Evolutionary conservation across 2,113 vertebrate genomes (phyloP).

Genomic region (Peromyscus polionotus): DNA sequence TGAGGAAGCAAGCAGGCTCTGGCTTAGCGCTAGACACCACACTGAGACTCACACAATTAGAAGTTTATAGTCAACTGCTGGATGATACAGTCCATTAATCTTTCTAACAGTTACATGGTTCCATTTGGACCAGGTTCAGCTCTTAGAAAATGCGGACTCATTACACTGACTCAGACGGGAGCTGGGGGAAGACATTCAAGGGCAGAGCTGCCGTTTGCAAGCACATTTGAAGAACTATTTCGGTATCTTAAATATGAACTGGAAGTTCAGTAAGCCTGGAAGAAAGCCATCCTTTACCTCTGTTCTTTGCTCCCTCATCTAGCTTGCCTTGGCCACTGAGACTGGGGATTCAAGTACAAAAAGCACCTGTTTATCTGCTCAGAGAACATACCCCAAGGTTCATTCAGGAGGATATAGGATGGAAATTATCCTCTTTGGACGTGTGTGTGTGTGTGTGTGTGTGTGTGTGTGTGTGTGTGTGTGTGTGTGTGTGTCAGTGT

Average conservation of each 20-base stretch:
- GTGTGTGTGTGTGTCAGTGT: background rate
- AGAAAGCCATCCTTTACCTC: background rate
- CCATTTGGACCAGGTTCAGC: constrained; percentile 82
- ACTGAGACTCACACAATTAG: constrained; percentile 86
- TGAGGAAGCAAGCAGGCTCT: constrained; percentile 81
- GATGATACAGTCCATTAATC: constrained; percentile 84
- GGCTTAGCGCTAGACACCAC: constrained; percentile 85
- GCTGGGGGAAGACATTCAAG: constrained; percentile 55
- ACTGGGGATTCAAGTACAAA: background rate
- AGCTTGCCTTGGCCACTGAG: background rate
- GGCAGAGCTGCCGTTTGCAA: constrained; percentile 19
- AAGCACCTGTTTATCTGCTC: background rate
- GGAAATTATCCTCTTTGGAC: background rate
- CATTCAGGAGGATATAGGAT: background rate
- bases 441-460: too few relatives aligned
- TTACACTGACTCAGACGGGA: constrained; percentile 78
- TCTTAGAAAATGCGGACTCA: constrained; percentile 81
- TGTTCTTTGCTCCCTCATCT: background rate
- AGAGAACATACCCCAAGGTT: background rate
- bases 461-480: too few relatives aligned
- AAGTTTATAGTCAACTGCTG: constrained; percentile 87
- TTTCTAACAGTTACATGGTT: constrained; percentile 83
- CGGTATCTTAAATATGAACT: constrained; percentile 48
- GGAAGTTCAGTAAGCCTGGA: constrained; percentile 22
- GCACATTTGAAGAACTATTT: constrained; percentile 69